Base-by-base conservation (phyloP, 2,113 vertebrate genomes). In the Panthera tigris region DNA sequence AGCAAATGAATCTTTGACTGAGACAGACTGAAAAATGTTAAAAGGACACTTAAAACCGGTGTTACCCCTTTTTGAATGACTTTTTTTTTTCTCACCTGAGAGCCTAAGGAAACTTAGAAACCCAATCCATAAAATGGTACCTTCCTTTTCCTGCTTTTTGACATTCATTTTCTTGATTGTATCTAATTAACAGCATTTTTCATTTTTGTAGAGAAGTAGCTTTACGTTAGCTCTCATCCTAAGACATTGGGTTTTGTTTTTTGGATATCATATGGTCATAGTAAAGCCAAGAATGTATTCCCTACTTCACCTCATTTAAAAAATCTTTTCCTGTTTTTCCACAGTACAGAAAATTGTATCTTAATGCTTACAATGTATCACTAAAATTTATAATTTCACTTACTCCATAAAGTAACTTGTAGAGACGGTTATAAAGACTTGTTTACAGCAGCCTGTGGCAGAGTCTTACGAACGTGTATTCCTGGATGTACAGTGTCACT, bases 1-100 rank as follows among this genome's bases (percentile, higher is more conserved):
- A 96, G 25, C 6, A 11, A 96, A 31, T 92, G 29, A 97, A 61
- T 93, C 39, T 85, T 96, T 96, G 76, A 93, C 61, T 31, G 14
- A 76, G 36, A 89, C 29, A 85, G 55, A 65, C 93, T 87, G 33
- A 73, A 91, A 19, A 82, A 73, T 57, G 33, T 83, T 87, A 74
- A 92, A 68, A 74, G 33, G 65, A 7, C 31, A 52, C 25, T 90
- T 96, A 91, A 91, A 92, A 82, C 29, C 29, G 19, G 6, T 69
- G 3, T 79, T 79, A 50, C 4, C 14, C 31, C 39, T 96, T 94
- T 76, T 93, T 50, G 61, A 83, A 79, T 16, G 16, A n/a, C 81
- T 68, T 92, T 80, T 78, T 79, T 81, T 4, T 19, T 7, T 10
- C n/a, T 6, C 13, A 76, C 0, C 4, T 8, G 92, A 52, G 27